A percentile compares a stretch with the other conserved stretches of the same genome.
phyloP scores from a whole-genome alignment of 2,888 invertebrate species.

The Agriopis marginaria region DNA sequence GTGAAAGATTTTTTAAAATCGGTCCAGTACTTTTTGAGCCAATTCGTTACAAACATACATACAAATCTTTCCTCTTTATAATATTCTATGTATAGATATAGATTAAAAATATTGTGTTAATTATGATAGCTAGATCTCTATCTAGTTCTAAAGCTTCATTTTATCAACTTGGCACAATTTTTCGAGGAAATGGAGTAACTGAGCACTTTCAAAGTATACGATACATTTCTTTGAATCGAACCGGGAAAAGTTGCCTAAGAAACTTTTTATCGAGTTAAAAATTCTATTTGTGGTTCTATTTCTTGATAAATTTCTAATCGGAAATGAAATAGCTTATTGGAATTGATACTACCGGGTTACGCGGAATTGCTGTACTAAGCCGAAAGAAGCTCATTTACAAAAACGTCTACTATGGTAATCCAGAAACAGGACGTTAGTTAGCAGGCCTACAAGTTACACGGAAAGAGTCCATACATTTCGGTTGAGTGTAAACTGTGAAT shows the following conservation, averaged over 20 bases:
- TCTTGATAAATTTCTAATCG: not conserved
- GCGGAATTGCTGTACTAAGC: too few relatives aligned
- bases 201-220: conserved; percentile 4
- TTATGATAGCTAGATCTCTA: not conserved
- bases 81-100: too few relatives aligned
- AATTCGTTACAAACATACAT: too few relatives aligned
- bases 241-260: conserved; percentile 12
- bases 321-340: not conserved
- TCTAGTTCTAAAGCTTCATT: not conserved
- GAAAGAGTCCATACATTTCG: too few relatives aligned
- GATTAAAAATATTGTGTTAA: too few relatives aligned
- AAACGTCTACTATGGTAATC: not conserved
- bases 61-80: too few relatives aligned
- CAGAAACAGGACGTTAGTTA: too few relatives aligned
- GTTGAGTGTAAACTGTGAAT: too few relatives aligned
- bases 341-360: not conserved
- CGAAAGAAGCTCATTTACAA: not conserved
- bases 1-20: too few relatives aligned
- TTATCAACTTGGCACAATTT: not conserved
- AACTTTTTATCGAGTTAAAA: conserved; percentile 13
- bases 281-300: conserved; percentile 10
- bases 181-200: conserved; percentile 6
- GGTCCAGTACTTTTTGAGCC: too few relatives aligned
- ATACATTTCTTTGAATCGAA: conserved; percentile 15
- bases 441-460: too few relatives aligned